Evolutionary conservation across 2,888 invertebrate genomes (phyloP), one percentile per base, ranked within the genome.

Genomic region (Gisinianus flammeolus): DNA sequence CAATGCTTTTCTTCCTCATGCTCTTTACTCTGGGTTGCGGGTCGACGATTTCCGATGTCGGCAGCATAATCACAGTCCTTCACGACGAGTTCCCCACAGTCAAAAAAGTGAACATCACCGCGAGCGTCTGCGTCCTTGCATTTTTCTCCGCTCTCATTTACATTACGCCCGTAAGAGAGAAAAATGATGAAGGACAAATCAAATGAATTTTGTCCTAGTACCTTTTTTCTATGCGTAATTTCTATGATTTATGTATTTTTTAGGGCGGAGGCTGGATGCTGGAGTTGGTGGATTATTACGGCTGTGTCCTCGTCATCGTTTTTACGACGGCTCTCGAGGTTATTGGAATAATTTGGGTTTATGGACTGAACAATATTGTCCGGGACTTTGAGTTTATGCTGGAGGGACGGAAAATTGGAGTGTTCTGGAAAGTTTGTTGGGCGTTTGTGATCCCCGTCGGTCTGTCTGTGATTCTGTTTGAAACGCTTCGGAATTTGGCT

Each of bases 401-500:
- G 83, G 91, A 91, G 26, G 89, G 89, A 54, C 89, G 88, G 52
- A 91, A 91, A 86, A 90, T 92, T 0, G 90, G 91, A 86, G 85
- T 91, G 54, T 95, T 93, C 86, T 95, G 94, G 94, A 90, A 93
- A 79, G 82, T 92, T 35, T 93, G 93, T 83, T 95, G 95, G 95
- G 90, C 90, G 0, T 62, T 93, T 8, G 86, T 94, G 62, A 93
- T 93, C 0, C 95, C 94, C 0, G 84, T 90, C 3, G 88, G 93
- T 78, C 91, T 94, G 89, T 87, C 91, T 3, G 85, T 89, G 0
- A 93, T 94, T 71, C 90, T 94, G 85, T 85, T 93, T 10, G 94
- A 93, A 86, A 92, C 92, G 5, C 87, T 93, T 44, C 86, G 88
- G 0, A 90, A 91, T 0, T 86, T 92, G 2, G 88, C 87, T 0